These are phyloP conservation scores for Sycophila sp. DNA, from an alignment of 1,140 invertebrate species.

Conservation along the genomic window DNA sequence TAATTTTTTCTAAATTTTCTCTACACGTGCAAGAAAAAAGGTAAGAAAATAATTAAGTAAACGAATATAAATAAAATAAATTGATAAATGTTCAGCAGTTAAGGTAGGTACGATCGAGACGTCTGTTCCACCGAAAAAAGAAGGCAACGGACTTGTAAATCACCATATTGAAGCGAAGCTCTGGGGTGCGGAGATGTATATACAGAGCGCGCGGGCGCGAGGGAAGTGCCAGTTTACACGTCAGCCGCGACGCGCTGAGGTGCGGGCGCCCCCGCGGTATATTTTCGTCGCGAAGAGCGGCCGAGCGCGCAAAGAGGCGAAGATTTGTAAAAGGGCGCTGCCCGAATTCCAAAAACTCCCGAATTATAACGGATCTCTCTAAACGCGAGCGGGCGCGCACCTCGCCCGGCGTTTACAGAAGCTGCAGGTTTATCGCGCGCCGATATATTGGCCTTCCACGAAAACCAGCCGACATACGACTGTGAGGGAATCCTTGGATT, in stretches of 20 bases:
- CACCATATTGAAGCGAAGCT: too few species aligned
- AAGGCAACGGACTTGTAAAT: too few species aligned
- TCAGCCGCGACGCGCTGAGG: neutral
- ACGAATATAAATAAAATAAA: too few species aligned
- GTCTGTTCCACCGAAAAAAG: too few species aligned
- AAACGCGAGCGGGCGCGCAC: too few species aligned
- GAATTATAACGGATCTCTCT: constrained; percentile 21
- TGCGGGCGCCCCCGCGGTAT: neutral
- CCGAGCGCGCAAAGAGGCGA: neutral
- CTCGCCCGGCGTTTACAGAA: constrained; percentile 2
- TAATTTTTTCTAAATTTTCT: too few species aligned
- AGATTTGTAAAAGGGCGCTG: neutral
- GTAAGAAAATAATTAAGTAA: too few species aligned
- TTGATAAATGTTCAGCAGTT: too few species aligned
- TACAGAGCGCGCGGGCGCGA: neutral
- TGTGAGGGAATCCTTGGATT: too few species aligned
- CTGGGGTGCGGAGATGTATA: neutral
- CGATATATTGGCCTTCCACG: neutral
- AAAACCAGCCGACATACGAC: neutral
- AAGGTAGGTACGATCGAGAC: too few species aligned
- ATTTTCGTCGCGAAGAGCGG: constrained; percentile 17
- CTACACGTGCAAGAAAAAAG: too few species aligned
- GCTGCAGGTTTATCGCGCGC: constrained; percentile 51
- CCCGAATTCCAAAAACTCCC: constrained; percentile 17
- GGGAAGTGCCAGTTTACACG: constrained; percentile 23